Evolutionary conservation across 2,113 vertebrate species (phyloP).

Genomic region (Chionis minor): DNA sequence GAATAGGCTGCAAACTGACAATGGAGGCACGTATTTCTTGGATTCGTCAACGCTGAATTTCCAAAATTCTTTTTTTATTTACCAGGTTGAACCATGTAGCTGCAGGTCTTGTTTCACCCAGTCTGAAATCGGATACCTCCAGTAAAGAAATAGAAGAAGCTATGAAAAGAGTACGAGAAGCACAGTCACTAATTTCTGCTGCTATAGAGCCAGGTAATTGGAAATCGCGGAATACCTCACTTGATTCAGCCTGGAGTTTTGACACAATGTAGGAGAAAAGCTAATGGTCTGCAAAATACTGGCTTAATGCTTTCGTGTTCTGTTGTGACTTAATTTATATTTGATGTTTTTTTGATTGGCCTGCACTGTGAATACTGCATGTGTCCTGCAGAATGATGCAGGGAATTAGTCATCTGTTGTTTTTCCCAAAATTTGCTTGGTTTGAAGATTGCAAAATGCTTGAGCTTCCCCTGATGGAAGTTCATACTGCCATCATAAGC

Average conservation of each 20-base stretch:
- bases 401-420: neutral
- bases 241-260: neutral
- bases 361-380: rapidly evolving
- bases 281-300: neutral
- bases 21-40: rapidly evolving
- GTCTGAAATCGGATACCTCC: constrained; percentile 90
- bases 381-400: neutral
- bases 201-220: constrained; percentile 94
- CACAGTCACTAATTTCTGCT: constrained; percentile 96
- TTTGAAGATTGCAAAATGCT: neutral
- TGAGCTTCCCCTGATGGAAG: neutral
- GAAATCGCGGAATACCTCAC: rapidly evolving
- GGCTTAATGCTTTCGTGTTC: rapidly evolving
- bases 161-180: constrained; percentile 97
- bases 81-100: constrained; percentile 91
- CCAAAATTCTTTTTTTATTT: neutral
- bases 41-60: rapidly evolving
- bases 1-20: neutral
- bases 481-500: neutral
- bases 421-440: neutral
- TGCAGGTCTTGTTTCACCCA: constrained; percentile 88
- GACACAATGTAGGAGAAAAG: rapidly evolving
- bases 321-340: neutral
- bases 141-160: constrained; percentile 99
- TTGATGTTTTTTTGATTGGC: neutral